Evolutionary conservation across 2,797 vertebrate genomes (phyloP), one percentile per base, ranked within the genome.

Genomic region (Cirrhinus mrigala): DNA sequence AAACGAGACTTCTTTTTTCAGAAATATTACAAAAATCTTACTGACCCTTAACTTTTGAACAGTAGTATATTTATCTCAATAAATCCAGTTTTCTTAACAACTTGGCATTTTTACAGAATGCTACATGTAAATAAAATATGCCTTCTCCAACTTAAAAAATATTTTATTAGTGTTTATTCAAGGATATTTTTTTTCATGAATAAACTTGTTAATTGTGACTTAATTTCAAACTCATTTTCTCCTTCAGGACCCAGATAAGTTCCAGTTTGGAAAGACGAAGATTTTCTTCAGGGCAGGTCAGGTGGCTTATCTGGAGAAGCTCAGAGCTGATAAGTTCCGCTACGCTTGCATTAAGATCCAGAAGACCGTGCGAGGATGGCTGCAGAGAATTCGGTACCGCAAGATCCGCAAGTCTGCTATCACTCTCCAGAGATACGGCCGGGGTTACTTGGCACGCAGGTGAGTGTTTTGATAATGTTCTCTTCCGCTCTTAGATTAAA

Each of bases 201-300:
- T 20, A 79, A n/a, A 27, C 40, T 3, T 24, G 10, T 37, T 58
- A 27, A 33, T 20, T 70, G 11, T 84, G 9, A 44, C 29, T 33
- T 33, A 33, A 33, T 33, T 33, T 11, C n/a, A 44, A 40, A 40
- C 37, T 40, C 37, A 12, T 20, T 70, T 48, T 79, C 27, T 29
- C 33, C 15, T 15, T 77, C 92, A 99, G 98, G 97, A 99, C 77
- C 95, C 97, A 0, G 98, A 99, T 94, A 97, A 97, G 95, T 99
- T 97, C 95, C 98, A 98, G 94, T 97, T 98, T 81, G 98, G 98
- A 40, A 95, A 94, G 90, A 97, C 96, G 9, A 99, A 99, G 96
- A 99, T 99, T 93, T 99, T 99, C 94, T 99, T 99, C 95, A 95
- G 98, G 52, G 97, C 98, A 0, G 98, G 98, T 22, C 98, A 99